Base-by-base conservation (phyloP, 2,888 invertebrate species). In the Torymus tubicola region DNA sequence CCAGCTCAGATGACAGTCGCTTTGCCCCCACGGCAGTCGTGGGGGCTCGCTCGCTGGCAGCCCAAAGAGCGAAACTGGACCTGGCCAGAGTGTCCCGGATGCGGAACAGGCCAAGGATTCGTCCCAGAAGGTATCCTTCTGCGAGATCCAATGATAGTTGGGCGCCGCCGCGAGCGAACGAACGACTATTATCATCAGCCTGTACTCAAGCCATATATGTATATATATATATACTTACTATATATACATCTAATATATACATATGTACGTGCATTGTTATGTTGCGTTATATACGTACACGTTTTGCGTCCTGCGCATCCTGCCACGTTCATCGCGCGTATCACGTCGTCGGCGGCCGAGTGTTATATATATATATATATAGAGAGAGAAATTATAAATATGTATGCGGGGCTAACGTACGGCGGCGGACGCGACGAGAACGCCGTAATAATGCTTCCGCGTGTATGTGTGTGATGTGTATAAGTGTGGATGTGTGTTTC, bases 1-100 rank as follows among this genome's bases (percentile, higher is more conserved):
- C 88, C 96, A 96, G 87, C 96, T 97, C 91, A 95, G 95, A 95
- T 95, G 95, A 94, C 95, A 95, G 93, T 94, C 95, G 93, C 94
- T 94, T 92, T 94, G 94, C 94, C 95, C 94, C 92, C 94, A 94
- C 90, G 93, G 93, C 83, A 89, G 89, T 82, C 92, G 92, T 90
- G 93, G 92, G 91, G 92, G 93, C 91, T 93, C 93, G 90, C 91
- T 94, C 88, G 92, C 91, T 8, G 93, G 93, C 80, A 94, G 94
- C 88, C 94, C 94, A 53, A 93, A 94, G 88, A 94, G 93, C 86
- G 93, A 91, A 84, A 71, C 53, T 0, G 65, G 42, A 5, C 42
- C 65, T 93, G 93, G 86, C 92, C 92, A 87, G 91, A 92, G 85
- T 92, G 92, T 85, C 91, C 92, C 78, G 87, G 64, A 68, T 2